Evolutionary conservation across 2,797 vertebrate species (phyloP).

Genomic region (Pangasius mekongensis): DNA sequence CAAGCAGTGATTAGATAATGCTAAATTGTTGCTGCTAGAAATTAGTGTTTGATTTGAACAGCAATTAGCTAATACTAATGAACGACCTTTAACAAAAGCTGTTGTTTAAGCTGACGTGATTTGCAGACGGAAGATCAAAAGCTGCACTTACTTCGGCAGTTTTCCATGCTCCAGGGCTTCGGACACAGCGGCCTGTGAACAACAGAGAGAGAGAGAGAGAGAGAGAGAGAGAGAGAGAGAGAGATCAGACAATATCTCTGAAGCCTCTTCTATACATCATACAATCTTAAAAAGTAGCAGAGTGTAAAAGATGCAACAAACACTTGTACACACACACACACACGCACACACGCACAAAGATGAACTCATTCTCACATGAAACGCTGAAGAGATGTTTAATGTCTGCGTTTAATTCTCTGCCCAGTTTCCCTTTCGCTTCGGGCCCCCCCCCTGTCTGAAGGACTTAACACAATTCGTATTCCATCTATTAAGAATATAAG

Average conservation of each 20-base stretch:
- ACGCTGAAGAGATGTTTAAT: conserved; percentile 38
- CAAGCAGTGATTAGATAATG: background rate
- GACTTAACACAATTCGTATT: conserved; percentile 58
- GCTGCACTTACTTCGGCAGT: conserved; percentile 46
- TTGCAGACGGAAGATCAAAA: conserved; percentile 11
- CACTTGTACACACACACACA: conserved; percentile 2
- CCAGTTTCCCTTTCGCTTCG: background rate
- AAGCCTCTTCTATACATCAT: conserved; percentile 36
- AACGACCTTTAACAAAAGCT: background rate
- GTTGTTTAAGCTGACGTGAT: background rate
- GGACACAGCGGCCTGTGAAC: conserved; percentile 30
- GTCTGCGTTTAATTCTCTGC: conserved; percentile 50
- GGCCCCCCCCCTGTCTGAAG: conserved; percentile 25
- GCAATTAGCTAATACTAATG: conserved; percentile 4
- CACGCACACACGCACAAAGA: conserved; percentile 34
- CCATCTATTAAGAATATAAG: conserved; percentile 63
- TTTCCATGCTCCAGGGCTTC: conserved; percentile 21
- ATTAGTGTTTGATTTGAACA: conserved; percentile 18
- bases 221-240: conserved; percentile 20
- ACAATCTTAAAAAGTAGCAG: conserved; percentile 8
- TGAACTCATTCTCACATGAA: conserved; percentile 44
- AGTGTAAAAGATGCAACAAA: conserved; percentile 14
- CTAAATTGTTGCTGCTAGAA: conserved; percentile 4
- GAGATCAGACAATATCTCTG: conserved; percentile 13
- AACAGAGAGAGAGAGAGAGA: conserved; percentile 18